Conservation (phyloP, 2,888 invertebrate genomes). For the Laothoe populi region DNA sequence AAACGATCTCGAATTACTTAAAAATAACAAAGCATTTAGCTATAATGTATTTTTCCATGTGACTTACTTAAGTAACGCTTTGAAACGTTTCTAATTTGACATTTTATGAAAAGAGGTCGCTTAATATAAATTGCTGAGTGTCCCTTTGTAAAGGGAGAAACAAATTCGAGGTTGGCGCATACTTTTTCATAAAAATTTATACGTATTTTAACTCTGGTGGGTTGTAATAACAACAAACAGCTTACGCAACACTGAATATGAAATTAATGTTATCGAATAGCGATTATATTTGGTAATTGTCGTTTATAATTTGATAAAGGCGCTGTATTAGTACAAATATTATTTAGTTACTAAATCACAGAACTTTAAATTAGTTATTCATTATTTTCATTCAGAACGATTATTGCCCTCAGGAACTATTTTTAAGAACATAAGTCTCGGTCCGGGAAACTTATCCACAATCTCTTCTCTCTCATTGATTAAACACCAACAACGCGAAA, state of each 20-base stretch:
- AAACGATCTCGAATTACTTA: background rate
- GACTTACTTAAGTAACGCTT: slow-evolving; percentile 11
- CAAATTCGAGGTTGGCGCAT: background rate
- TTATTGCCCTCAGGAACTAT: no score
- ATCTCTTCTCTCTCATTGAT: no score
- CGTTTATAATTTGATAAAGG: background rate
- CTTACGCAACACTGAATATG: background rate
- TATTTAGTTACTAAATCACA: no score
- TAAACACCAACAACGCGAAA: no score
- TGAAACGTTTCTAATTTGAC: slow-evolving; percentile 23
- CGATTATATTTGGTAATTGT: background rate
- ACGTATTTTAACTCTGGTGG: background rate
- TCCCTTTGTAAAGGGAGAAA: slow-evolving; percentile 19
- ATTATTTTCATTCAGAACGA: no score
- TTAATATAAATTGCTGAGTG: slow-evolving; percentile 23
- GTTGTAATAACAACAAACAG: background rate
- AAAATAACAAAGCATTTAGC: slow-evolving; percentile 18
- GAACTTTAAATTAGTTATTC: no score
- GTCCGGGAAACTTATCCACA: no score
- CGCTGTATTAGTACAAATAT: background rate
- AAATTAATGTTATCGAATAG: background rate
- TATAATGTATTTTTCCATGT: slow-evolving; percentile 1
- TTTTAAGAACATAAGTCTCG: background rate
- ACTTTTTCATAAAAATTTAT: background rate
- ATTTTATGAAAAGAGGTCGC: slow-evolving; percentile 22